These are phyloP conservation scores for Poecilobothrus nobilitatus DNA, from an alignment of 2,888 invertebrate species.

Conservation along the genomic window DNA sequence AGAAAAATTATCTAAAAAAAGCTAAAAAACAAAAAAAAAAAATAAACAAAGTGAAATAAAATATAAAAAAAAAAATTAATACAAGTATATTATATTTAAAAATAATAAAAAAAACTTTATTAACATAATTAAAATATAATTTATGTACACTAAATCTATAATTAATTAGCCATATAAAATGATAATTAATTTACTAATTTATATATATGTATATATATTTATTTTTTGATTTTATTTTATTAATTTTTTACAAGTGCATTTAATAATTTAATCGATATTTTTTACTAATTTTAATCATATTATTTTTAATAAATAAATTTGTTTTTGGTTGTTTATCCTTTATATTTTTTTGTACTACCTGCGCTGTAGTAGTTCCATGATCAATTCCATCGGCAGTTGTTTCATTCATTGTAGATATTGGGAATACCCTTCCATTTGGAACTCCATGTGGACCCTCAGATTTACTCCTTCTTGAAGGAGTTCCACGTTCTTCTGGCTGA, in stretches of 20 bases:
- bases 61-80: too few species aligned
- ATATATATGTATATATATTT: too few species aligned
- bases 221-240: too few species aligned
- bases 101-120: too few species aligned
- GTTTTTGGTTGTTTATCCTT: conserved; percentile 1
- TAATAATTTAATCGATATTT: not conserved
- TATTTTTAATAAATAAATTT: conserved; percentile 2
- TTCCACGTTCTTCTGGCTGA: conserved; percentile 63
- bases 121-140: too few species aligned
- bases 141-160: too few species aligned
- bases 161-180: too few species aligned
- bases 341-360: conserved; percentile 14
- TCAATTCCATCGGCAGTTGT: conserved; percentile 15
- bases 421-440: conserved; percentile 41
- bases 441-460: conserved; percentile 61
- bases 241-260: not conserved
- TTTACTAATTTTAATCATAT: conserved; percentile 4
- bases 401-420: conserved; percentile 35
- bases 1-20: too few species aligned
- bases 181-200: too few species aligned
- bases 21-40: too few species aligned
- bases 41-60: too few species aligned
- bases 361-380: conserved; percentile 17
- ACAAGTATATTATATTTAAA: too few species aligned
- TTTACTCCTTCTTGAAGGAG: conserved; percentile 67